phyloP scores from a whole-genome alignment of 2,797 vertebrate species.

The Xenopus petersii region DNA sequence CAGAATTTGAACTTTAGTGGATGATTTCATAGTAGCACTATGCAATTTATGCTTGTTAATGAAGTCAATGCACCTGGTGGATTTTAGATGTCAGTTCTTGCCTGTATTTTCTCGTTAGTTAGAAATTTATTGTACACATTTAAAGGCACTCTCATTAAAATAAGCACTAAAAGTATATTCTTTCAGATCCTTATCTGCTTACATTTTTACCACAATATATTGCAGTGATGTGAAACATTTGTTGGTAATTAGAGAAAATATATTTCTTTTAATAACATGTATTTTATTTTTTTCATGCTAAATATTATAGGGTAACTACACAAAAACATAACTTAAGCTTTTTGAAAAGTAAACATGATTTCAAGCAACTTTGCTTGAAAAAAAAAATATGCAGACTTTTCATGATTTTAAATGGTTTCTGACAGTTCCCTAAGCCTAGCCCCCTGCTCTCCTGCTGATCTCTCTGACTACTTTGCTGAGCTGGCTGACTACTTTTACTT shows the following conservation, averaged over 20 bases:
- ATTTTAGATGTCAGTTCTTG: slow-evolving; percentile 62
- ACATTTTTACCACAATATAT: slow-evolving; percentile 50
- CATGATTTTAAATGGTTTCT: no score
- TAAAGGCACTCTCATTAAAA: slow-evolving; percentile 66
- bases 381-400: no score
- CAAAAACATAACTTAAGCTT: no score
- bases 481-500: no score
- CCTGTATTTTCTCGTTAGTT: slow-evolving; percentile 60
- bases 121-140: slow-evolving; percentile 62
- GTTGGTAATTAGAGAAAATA: not conserved
- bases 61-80: slow-evolving; percentile 53
- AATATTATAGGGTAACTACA: no score
- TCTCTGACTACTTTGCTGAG: no score
- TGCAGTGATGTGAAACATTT: slow-evolving; percentile 53
- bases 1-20: slow-evolving; percentile 14
- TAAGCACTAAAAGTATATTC: slow-evolving; percentile 63
- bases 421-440: no score
- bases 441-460: no score
- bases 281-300: not conserved
- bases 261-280: not conserved
- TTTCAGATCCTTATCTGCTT: slow-evolving; percentile 60
- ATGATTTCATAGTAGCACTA: slow-evolving; percentile 42
- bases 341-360: no score
- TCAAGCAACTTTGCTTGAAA: no score
- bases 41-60: slow-evolving; percentile 56